phyloP scores from a whole-genome alignment of 30 jellyfish, hydroid and myxozoan species.

The Aurelia aurita region DNA sequence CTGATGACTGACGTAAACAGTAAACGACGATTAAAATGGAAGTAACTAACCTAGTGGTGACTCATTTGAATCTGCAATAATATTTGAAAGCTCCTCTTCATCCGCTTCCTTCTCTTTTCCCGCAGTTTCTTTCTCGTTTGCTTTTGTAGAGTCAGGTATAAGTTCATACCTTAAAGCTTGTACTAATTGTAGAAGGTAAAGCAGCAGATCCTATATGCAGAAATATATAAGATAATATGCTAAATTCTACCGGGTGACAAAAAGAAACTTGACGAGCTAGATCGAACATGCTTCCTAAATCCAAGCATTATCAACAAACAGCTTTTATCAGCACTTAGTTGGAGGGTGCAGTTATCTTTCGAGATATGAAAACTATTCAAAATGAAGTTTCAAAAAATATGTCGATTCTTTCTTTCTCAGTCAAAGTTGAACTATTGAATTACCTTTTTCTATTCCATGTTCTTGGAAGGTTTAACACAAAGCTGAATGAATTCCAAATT shows the following conservation, averaged over 20 bases:
- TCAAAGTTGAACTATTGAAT: no score
- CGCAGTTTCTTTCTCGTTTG: slow-evolving; percentile 6
- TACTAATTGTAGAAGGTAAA: slow-evolving; percentile 93
- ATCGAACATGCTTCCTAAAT: neutral
- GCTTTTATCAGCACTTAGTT: no score
- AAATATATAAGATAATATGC: neutral
- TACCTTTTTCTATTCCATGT: no score
- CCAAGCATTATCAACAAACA: no score
- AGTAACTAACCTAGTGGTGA: slow-evolving; percentile 16
- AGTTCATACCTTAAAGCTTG: slow-evolving; percentile 95
- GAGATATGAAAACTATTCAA: no score
- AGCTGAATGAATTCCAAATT: no score
- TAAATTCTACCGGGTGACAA: neutral
- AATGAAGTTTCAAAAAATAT: no score
- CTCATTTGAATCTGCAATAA: slow-evolving; percentile 20
- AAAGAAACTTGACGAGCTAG: neutral
- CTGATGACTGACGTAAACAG: no score
- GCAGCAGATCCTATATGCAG: slow-evolving; percentile 76
- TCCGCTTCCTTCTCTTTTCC: slow-evolving; percentile 39
- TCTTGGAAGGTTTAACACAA: no score
- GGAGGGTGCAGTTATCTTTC: no score
- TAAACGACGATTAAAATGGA: no score
- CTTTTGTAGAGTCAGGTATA: neutral
- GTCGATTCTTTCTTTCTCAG: no score
- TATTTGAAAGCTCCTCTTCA: slow-evolving; percentile 17